Conservation (phyloP, 2,888 invertebrate species). For the Morpho helenor region DNA sequence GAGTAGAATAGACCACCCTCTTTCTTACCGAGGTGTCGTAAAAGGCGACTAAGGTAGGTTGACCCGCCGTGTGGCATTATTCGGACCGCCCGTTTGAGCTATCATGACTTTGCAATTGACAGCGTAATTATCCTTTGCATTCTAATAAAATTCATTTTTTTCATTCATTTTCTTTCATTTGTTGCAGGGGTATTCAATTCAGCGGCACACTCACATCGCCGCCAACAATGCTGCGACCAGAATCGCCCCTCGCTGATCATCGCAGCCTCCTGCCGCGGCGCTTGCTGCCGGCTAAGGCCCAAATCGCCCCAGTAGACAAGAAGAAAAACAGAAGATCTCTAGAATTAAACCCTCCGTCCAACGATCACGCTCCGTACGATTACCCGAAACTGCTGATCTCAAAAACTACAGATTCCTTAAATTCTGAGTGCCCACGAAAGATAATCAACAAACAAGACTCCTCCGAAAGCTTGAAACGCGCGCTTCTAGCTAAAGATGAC, state of each 20-base stretch:
- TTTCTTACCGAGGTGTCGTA: too few relatives aligned
- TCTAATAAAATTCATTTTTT: too few relatives aligned
- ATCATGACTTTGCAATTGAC: too few relatives aligned
- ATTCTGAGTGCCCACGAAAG: constrained; percentile 69
- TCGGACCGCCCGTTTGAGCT: too few relatives aligned
- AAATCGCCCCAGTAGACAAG: constrained; percentile 68
- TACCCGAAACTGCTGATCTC: constrained; percentile 73
- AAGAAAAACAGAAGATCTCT: constrained; percentile 69
- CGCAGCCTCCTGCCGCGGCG: constrained; percentile 72
- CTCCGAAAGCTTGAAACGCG: constrained; percentile 64
- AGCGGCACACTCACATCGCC: constrained; percentile 55
- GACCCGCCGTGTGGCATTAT: too few relatives aligned
- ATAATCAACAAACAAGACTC: constrained; percentile 70
- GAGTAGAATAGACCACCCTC: too few relatives aligned
- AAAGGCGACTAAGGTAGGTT: too few relatives aligned
- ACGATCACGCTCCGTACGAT: constrained; percentile 62
- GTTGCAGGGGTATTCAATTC: constrained; percentile 60
- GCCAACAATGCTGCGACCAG: constrained; percentile 72
- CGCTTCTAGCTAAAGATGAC: constrained; percentile 63
- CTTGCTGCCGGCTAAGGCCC: constrained; percentile 67
- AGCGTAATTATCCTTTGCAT: too few relatives aligned
- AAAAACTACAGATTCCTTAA: constrained; percentile 71
- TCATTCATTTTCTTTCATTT: constrained; percentile 27
- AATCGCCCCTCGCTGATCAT: constrained; percentile 76
- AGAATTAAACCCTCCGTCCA: constrained; percentile 64